Evolutionary conservation across 2,797 vertebrate genomes (phyloP).

Genomic region (Sciaenops ocellatus): DNA sequence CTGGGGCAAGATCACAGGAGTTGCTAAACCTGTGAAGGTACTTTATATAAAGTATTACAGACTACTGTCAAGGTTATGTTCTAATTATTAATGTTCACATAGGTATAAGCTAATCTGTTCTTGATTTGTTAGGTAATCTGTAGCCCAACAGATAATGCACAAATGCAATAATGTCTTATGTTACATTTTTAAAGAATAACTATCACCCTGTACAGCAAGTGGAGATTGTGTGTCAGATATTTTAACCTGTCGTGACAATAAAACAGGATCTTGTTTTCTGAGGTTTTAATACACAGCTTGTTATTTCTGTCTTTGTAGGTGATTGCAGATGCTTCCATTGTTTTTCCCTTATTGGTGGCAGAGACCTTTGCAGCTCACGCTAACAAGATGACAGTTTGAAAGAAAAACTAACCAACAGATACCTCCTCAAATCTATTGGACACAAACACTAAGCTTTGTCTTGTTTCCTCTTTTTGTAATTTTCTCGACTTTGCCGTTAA

Average conservation of each 20-base stretch:
- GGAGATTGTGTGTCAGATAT: too few species aligned
- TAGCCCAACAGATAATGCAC: too few species aligned
- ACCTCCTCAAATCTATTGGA: neutral
- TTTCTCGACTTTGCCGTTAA: too few species aligned
- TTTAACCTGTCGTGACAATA: too few species aligned
- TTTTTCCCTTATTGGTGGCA: constrained; percentile 90
- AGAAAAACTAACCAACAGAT: constrained; percentile 12
- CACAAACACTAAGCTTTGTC: too few species aligned
- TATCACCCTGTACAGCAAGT: too few species aligned
- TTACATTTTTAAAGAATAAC: too few species aligned
- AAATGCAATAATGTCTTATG: too few species aligned
- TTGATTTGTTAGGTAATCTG: neutral
- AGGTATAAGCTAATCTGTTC: neutral
- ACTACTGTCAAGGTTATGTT: neutral
- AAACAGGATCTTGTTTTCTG: neutral
- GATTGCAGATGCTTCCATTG: constrained; percentile 87
- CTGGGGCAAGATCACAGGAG: constrained; percentile 91
- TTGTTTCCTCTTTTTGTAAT: too few species aligned
- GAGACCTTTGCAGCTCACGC: constrained; percentile 87
- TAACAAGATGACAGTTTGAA: neutral
- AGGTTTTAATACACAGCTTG: neutral
- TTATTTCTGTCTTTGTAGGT: constrained; percentile 76
- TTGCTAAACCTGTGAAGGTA: constrained; percentile 90
- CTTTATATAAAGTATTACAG: neutral
- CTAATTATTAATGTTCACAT: neutral